phyloP scores from a whole-genome alignment of 2,113 vertebrate genomes.

The Eubucco bourcierii region DNA sequence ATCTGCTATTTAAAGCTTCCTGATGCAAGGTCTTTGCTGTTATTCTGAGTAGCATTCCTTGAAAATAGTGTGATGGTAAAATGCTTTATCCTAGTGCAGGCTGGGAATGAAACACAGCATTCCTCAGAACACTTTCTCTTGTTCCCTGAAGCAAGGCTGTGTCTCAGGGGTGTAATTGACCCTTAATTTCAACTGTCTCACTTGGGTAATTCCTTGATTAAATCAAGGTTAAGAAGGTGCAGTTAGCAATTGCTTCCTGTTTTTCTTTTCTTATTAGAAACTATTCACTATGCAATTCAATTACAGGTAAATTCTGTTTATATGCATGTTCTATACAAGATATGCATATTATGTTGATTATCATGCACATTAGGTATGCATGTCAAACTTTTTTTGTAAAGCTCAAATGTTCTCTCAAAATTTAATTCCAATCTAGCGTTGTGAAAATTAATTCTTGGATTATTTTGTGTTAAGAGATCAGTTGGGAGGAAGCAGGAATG shows the following conservation, averaged over 20 bases:
- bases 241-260: neutral
- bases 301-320: neutral
- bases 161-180: neutral
- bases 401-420: neutral
- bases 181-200: conserved; percentile 12
- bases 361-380: neutral
- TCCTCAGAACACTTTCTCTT: neutral
- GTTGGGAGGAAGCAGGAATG: neutral
- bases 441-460: neutral
- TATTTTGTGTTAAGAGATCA: neutral
- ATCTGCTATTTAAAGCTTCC: neutral
- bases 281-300: neutral
- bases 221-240: neutral
- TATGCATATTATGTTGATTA: neutral
- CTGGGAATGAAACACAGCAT: neutral
- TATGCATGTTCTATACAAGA: neutral
- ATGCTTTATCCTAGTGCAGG: neutral
- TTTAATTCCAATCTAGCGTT: neutral
- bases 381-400: neutral
- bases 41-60: neutral
- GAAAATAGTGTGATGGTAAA: neutral
- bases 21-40: neutral
- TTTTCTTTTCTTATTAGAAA: neutral
- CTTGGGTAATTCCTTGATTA: neutral
- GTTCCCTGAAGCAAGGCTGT: neutral